Base-by-base conservation (phyloP, 2,113 vertebrate species). In the Gallinago media region DNA sequence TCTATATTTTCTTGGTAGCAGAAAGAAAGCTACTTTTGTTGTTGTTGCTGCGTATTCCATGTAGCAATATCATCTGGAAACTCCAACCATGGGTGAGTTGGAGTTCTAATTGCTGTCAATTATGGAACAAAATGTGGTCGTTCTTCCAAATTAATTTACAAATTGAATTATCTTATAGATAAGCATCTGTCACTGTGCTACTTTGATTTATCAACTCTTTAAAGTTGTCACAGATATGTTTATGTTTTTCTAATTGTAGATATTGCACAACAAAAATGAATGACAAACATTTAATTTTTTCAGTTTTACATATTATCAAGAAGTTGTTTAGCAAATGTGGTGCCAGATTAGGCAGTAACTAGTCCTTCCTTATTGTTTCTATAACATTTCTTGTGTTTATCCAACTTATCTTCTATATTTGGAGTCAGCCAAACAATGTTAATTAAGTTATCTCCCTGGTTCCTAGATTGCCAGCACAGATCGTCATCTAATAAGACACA, bases 391-490 rank as follows among this genome's bases (percentile, higher is more conserved):
- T 81, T 88, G 23, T 75, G 46, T 80, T 97, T 79, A 14, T 94
- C 82, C 82, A 90, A 66, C 54, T 91, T 92, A 82, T 79, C 74
- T 85, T 95, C 38, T 73, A 6, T 85, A 83, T 76, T 73, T 94
- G 46, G 50, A 90, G 42, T 80, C 85, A 90, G 82, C 72, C 92
- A 83, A 92, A 54, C 67, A 94, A 93, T 95, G 66, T 92, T 83
- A 47, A 59, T 96, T 96, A 86, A 88, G 94, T 94, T 92, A 92
- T 38, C 12, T 96, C 32, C 12, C 26, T 77, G 25, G 54, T 89
- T 95, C 85, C 62, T 67, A 89, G 77, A 72, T 79, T 91, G 66
- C 52, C 50, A 91, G 38, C 59, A 44, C 59, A 88, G 88, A 85
- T 88, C 75, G 50, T 88, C 32, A 6, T 88, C 75, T 82, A 87